Percentiles rank a stretch among this genome's conserved stretches.
phyloP scores from a whole-genome alignment of 2,113 vertebrate species.

The Polypterus senegalus region DNA sequence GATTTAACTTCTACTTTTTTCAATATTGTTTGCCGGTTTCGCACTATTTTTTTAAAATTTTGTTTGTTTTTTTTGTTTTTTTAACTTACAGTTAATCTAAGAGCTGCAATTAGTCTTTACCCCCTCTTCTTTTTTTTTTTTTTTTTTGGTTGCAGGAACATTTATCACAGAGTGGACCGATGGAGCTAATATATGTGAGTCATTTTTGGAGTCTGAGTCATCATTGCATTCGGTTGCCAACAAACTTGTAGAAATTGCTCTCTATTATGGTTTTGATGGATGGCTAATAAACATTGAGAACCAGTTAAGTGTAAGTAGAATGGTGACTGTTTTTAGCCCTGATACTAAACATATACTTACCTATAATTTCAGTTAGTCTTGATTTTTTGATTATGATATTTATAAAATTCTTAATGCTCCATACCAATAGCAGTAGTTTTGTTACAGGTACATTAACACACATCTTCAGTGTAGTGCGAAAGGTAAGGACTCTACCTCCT shows the following conservation, averaged over 20 bases:
- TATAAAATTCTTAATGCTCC: too few relatives aligned
- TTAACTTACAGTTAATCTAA: background rate
- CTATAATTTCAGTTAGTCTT: too few relatives aligned
- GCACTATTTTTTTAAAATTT: background rate
- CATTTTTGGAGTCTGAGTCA: slow-evolving; percentile 59
- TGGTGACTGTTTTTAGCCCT: too few relatives aligned
- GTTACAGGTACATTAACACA: too few relatives aligned
- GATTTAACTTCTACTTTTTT: too few relatives aligned
- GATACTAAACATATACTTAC: too few relatives aligned
- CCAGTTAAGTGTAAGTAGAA: slow-evolving; percentile 60
- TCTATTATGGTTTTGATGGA: slow-evolving; percentile 69
- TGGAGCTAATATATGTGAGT: slow-evolving; percentile 57
- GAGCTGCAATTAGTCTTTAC: background rate
- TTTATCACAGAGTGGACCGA: slow-evolving; percentile 85
- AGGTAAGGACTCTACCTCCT: too few relatives aligned
- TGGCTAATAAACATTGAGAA: slow-evolving; percentile 95
- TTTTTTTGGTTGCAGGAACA: slow-evolving; percentile 55
- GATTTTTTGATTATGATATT: too few relatives aligned
- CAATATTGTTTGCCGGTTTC: too few relatives aligned
- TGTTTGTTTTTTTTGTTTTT: background rate
- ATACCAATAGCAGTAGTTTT: too few relatives aligned
- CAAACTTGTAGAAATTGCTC: slow-evolving; percentile 67
- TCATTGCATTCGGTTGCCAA: slow-evolving; percentile 48
- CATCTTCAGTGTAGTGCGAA: too few relatives aligned
- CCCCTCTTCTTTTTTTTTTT: background rate